These are phyloP conservation scores for Melanotaenia pygmaea DNA, from an alignment of 2,797 vertebrate species.

Conservation along the genomic window DNA sequence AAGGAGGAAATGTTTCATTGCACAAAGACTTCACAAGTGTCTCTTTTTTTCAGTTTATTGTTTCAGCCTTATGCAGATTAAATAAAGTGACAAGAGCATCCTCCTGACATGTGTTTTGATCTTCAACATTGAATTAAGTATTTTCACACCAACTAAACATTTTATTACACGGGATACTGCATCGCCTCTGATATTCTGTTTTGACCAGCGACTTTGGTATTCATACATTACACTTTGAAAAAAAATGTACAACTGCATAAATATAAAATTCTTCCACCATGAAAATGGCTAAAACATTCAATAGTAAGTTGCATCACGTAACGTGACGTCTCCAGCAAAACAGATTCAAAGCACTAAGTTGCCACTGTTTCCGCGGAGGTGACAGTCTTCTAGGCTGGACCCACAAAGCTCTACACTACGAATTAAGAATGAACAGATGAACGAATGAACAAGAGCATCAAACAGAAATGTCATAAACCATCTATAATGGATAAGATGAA, in stretches of 20 bases:
- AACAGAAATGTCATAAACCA: constrained; percentile 83
- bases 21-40: constrained; percentile 62
- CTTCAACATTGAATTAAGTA: constrained; percentile 93
- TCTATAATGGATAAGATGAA: constrained; percentile 82
- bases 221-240: constrained; percentile 98
- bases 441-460: constrained; percentile 73
- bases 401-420: constrained; percentile 85
- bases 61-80: constrained; percentile 96
- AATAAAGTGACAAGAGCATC: constrained; percentile 96
- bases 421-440: constrained; percentile 83
- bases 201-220: constrained; percentile 99
- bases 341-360: constrained; percentile 88
- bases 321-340: constrained; percentile 92
- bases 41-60: constrained; percentile 92
- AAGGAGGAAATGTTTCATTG: neutral
- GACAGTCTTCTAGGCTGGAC: constrained; percentile 82
- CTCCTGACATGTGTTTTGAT: constrained; percentile 93
- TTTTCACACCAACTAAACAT: constrained; percentile 90
- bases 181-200: constrained; percentile 94
- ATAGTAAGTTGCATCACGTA: constrained; percentile 95
- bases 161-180: constrained; percentile 96
- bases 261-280: constrained; percentile 99
- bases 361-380: constrained; percentile 83
- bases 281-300: constrained; percentile 99
- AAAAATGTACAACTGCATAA: constrained; percentile 99